phyloP scores from a whole-genome alignment of 2,888 invertebrate species.

The Drosophila hamatofila region DNA sequence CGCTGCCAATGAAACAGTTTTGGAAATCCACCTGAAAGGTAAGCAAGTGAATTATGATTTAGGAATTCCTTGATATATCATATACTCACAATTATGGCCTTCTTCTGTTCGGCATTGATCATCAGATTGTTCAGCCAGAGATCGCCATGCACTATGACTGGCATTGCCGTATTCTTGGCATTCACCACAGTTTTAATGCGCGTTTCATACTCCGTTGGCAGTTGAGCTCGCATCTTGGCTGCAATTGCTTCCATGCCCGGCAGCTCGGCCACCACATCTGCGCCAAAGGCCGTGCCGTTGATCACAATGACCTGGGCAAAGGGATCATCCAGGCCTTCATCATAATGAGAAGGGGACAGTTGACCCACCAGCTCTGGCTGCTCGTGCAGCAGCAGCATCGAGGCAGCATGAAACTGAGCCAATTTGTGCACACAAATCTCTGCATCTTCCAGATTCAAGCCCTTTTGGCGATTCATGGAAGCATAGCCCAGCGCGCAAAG shows the following conservation, averaged over 20 bases:
- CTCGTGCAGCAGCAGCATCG: constrained; percentile 84
- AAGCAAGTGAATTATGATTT: not conserved
- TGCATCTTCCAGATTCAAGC: constrained; percentile 86
- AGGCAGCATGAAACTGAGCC: constrained; percentile 87
- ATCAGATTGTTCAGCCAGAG: constrained; percentile 85
- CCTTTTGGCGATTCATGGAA: constrained; percentile 86
- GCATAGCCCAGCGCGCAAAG: constrained; percentile 86
- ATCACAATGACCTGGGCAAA: constrained; percentile 47
- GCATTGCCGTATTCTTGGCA: constrained; percentile 60
- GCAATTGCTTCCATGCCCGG: constrained; percentile 82
- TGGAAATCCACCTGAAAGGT: constrained; percentile 82
- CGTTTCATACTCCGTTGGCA: constrained; percentile 41
- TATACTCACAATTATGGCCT: constrained; percentile 69
- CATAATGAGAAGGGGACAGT: constrained; percentile 57
- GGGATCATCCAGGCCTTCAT: constrained; percentile 45
- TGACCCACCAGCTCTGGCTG: constrained; percentile 47
- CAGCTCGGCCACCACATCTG: constrained; percentile 64
- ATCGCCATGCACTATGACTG: constrained; percentile 86
- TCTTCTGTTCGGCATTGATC: constrained; percentile 37
- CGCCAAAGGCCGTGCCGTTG: constrained; percentile 58
- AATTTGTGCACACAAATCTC: constrained; percentile 85
- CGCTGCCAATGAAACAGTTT: constrained; percentile 77
- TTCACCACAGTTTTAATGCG: constrained; percentile 62
- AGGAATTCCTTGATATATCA: not conserved
- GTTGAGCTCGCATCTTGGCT: constrained; percentile 79